These are phyloP conservation scores for Cheilosia variabilis DNA, from an alignment of 2,888 invertebrate genomes.

Conservation along the genomic window DNA sequence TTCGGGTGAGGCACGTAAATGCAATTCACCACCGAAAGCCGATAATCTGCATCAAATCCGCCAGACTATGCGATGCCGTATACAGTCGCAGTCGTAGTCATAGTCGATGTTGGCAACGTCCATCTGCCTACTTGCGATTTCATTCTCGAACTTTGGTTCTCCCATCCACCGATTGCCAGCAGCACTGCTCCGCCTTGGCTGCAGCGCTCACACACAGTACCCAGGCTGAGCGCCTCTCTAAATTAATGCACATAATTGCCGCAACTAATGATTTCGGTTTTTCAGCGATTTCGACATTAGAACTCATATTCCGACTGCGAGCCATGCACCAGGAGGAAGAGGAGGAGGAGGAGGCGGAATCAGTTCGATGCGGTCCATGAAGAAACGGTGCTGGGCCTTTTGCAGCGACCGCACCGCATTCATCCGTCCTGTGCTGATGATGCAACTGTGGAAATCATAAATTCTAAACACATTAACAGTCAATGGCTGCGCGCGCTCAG, in stretches of 20 bases:
- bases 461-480: slow-evolving; percentile 69
- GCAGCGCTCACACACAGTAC: neutral
- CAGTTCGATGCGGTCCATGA: slow-evolving; percentile 31
- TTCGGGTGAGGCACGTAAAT: slow-evolving; percentile 38
- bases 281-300: slow-evolving; percentile 65
- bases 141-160: slow-evolving; percentile 39
- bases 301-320: slow-evolving; percentile 53
- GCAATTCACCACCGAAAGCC: slow-evolving; percentile 32
- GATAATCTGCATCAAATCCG: slow-evolving; percentile 63
- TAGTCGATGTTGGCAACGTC: slow-evolving; percentile 48
- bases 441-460: slow-evolving; percentile 71
- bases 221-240: slow-evolving; percentile 58
- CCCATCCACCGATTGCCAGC: slow-evolving; percentile 32
- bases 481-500: slow-evolving; percentile 23
- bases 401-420: slow-evolving; percentile 29
- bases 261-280: slow-evolving; percentile 71
- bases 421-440: slow-evolving; percentile 35
- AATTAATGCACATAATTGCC: slow-evolving; percentile 74
- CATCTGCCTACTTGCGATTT: slow-evolving; percentile 69
- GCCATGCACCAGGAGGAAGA: slow-evolving; percentile 1
- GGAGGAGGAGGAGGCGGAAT: slow-evolving; percentile 23
- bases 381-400: neutral
- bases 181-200: slow-evolving; percentile 43
- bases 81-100: neutral
- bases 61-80: slow-evolving; percentile 38